Evolutionary conservation across 1,140 invertebrate genomes (phyloP), one percentile per base, ranked within the genome.

Genomic region (Ctenoplectra terminalis): DNA sequence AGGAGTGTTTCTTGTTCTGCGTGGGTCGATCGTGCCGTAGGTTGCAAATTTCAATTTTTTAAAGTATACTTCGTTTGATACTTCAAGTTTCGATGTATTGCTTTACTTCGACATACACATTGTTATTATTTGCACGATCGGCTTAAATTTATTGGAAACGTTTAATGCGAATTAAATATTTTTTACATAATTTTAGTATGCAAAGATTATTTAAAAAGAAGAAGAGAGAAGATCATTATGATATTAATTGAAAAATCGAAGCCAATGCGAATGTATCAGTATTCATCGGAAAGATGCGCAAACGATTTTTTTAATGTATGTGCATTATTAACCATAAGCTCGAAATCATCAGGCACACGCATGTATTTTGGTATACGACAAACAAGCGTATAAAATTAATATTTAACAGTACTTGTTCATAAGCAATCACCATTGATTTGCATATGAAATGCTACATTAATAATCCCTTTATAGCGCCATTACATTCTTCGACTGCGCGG

Each of bases 301-400:
- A 67, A 48, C 20, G n/a, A 20, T 50, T 31, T 34, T 29, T 23
- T 23, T 31, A 50, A 69, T 69, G 20, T n/a, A 50, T 29, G 46
- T 31, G 29, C 46, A 34, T 50, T 31, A 31, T 26, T 48, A 58
- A 29, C 56, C 2, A 29, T 29, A 48, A 69, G 66, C 26, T 69
- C 29, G 66, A 69, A 69, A 69, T 69, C 66, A 69, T 20, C 43
- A 17, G 17, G 4, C 46, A 4, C 5, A 9, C 20, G 17, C 11
- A 29, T 13, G 17, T 69, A 50, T 50, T 69, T 69, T 23, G 43
- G 46, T 34, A 69, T 50, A 69, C 66, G 20, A 11, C 66, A 34
- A 69, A 69, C 66, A 31, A 69, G 15, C 46, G 66, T 69, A 20
- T 34, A 20, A 50, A 69, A 69, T 69, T 69, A 69, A 29, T 29